These are phyloP conservation scores for Oreochromis tanganicae DNA, from an alignment of 2,113 vertebrate species.

Conservation along the genomic window DNA sequence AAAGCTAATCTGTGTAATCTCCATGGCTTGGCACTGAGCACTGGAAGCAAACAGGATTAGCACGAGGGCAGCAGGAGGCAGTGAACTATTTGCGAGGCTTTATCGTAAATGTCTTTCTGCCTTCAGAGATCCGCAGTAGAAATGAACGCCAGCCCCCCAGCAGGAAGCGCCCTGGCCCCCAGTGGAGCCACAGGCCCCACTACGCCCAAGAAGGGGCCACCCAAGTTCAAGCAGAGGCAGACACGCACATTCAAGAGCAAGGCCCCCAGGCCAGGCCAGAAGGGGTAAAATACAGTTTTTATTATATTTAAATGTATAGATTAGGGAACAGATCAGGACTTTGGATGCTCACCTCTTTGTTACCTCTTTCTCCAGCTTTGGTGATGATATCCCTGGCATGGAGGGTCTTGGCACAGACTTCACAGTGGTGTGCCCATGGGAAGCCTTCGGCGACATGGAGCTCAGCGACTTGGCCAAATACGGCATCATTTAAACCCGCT, in stretches of 20 bases:
- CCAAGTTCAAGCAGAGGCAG: constrained; percentile 97
- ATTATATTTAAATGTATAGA: neutral
- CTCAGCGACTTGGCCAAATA: constrained; percentile 96
- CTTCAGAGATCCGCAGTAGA: constrained; percentile 29
- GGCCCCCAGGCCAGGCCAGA: constrained; percentile 94
- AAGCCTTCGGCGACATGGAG: constrained; percentile 97
- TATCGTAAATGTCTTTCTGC: neutral
- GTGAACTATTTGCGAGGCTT: neutral
- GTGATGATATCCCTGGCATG: constrained; percentile 97
- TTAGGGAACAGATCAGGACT: neutral
- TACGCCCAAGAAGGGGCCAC: constrained; percentile 92
- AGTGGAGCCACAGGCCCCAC: constrained; percentile 67
- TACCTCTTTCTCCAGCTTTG: constrained; percentile 74
- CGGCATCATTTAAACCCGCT: constrained; percentile 84
- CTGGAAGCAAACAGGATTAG: constrained; percentile 33
- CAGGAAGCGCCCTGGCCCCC: constrained; percentile 73
- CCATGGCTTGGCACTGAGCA: constrained; percentile 25
- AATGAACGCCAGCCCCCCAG: constrained; percentile 75
- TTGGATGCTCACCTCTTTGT: neutral
- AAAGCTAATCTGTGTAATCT: constrained; percentile 54
- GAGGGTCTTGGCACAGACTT: constrained; percentile 93
- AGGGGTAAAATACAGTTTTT: constrained; percentile 72
- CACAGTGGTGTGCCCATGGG: constrained; percentile 97
- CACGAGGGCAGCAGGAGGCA: neutral
- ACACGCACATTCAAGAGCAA: constrained; percentile 98